Evolutionary conservation across 2,888 invertebrate species (phyloP).

Genomic region (Zaprionus lineosus): DNA sequence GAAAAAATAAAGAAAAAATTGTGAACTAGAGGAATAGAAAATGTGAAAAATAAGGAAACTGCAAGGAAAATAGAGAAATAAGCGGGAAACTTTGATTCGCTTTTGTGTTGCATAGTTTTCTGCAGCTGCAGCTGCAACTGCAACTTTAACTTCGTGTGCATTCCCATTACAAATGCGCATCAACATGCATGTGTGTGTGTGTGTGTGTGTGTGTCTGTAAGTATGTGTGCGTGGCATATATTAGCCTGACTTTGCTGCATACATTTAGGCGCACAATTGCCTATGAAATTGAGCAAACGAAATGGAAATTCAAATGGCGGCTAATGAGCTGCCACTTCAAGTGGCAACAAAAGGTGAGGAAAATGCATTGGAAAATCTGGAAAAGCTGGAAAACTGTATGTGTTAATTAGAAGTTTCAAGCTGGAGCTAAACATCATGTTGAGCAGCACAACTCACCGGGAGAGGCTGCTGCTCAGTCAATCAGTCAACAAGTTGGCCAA

Average conservation of each 20-base stretch:
- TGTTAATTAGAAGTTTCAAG: constrained; percentile 42
- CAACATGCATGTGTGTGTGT: constrained; percentile 42
- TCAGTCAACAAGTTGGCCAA: constrained; percentile 61
- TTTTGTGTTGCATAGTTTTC: constrained; percentile 60
- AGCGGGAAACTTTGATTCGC: constrained; percentile 54
- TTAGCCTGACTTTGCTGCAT: constrained; percentile 65
- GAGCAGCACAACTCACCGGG: constrained; percentile 15
- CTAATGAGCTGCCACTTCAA: constrained; percentile 61
- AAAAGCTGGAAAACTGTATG: constrained; percentile 18
- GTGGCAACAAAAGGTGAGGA: no score
- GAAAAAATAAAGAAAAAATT: constrained; percentile 12
- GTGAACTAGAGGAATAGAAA: no score
- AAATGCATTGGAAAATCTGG: neutral
- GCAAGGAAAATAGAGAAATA: constrained; percentile 25
- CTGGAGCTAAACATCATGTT: constrained; percentile 27
- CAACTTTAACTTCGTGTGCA: constrained; percentile 62
- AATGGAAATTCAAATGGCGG: constrained; percentile 64
- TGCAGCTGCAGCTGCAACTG: constrained; percentile 28
- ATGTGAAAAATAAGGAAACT: constrained; percentile 23
- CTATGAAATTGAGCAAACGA: constrained; percentile 76
- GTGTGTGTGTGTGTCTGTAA: constrained; percentile 6
- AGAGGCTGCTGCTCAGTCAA: constrained; percentile 41
- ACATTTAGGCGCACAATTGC: constrained; percentile 71
- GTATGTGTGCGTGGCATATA: constrained; percentile 50
- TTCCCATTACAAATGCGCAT: constrained; percentile 74